Evolutionary conservation across 1,140 invertebrate genomes (phyloP).

Genomic region (Varroa destructor): DNA sequence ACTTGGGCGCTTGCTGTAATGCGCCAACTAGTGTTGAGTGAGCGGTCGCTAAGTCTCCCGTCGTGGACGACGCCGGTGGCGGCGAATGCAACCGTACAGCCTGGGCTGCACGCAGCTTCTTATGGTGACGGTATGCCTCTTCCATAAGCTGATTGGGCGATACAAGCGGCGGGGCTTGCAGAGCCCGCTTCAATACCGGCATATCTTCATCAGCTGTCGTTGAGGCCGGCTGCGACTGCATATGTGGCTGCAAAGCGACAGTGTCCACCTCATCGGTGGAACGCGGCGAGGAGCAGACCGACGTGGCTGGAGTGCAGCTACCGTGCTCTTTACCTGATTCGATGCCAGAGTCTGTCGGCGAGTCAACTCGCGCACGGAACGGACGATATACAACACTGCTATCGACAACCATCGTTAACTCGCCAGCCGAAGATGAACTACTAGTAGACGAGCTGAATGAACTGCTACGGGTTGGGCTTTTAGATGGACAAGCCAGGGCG

Average conservation of each 20-base stretch:
- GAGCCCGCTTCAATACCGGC: constrained; percentile 76
- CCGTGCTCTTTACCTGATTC: constrained; percentile 59
- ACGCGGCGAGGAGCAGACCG: constrained; percentile 57
- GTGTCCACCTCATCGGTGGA: constrained; percentile 28
- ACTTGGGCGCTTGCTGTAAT: constrained; percentile 66
- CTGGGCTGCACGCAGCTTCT: constrained; percentile 66
- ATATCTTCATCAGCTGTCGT: constrained; percentile 55
- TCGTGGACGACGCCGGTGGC: constrained; percentile 30
- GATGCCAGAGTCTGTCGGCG: constrained; percentile 77
- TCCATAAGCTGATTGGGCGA: constrained; percentile 71
- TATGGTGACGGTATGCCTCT: constrained; percentile 83
- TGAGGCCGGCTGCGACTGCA: constrained; percentile 24
- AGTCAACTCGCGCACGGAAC: constrained; percentile 54
- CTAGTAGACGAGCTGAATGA: constrained; percentile 23
- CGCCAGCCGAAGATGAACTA: not conserved
- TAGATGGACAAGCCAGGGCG: constrained; percentile 19
- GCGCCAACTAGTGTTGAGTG: constrained; percentile 73
- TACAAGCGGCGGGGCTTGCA: constrained; percentile 68
- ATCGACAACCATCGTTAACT: constrained; percentile 22
- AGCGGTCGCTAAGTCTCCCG: constrained; percentile 54
- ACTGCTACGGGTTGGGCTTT: constrained; percentile 10
- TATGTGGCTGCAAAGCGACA: not conserved
- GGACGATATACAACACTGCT: constrained; percentile 14
- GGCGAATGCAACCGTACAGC: constrained; percentile 46
- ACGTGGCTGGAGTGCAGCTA: constrained; percentile 47